These are phyloP conservation scores for Pomatostomus ruficeps DNA, from an alignment of 2,113 vertebrate species.

Conservation along the genomic window DNA sequence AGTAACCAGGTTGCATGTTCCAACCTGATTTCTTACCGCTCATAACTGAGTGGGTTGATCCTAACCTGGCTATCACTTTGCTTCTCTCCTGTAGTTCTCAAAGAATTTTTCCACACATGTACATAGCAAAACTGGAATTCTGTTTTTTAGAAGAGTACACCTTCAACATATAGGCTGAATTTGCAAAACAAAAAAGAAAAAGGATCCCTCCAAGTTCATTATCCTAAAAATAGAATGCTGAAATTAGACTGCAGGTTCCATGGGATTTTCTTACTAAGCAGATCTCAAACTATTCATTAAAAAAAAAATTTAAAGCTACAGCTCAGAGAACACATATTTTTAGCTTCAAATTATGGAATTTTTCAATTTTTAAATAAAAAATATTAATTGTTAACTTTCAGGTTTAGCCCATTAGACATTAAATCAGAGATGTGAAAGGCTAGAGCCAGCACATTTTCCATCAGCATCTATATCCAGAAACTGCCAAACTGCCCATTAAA, in stretches of 20 bases:
- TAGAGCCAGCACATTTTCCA: not conserved
- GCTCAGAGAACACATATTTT: not conserved
- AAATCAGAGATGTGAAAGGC: not conserved
- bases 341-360: not conserved
- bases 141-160: not conserved
- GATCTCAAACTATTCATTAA: not conserved
- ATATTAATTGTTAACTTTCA: not conserved
- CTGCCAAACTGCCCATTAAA: constrained; percentile 2
- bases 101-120: not conserved
- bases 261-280: not conserved
- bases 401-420: not conserved
- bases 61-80: not conserved
- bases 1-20: not conserved
- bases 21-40: not conserved
- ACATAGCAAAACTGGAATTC: not conserved
- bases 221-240: not conserved
- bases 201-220: not conserved
- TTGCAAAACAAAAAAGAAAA: not conserved
- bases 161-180: not conserved
- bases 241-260: not conserved
- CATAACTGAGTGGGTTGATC: not conserved
- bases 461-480: not conserved
- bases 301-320: not conserved
- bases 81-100: not conserved
- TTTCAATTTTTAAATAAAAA: not conserved